These are phyloP conservation scores for Eptesicus fuscus DNA, from an alignment of 2,113 vertebrate species.

Conservation along the genomic window DNA sequence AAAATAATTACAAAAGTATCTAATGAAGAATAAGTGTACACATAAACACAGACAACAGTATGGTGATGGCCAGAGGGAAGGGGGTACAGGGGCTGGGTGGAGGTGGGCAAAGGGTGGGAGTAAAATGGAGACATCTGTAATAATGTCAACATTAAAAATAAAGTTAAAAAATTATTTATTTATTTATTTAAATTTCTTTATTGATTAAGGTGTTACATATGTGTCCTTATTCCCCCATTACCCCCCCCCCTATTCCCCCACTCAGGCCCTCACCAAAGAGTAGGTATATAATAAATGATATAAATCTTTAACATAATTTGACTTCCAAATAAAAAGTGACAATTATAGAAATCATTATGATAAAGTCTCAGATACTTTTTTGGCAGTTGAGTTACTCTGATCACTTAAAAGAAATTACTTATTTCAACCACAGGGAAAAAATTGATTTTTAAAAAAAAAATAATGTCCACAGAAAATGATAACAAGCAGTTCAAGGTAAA, in stretches of 20 bases:
- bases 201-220: too few species aligned
- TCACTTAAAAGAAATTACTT: neutral
- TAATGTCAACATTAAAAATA: neutral
- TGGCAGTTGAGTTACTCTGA: neutral
- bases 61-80: neutral
- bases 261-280: neutral
- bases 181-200: too few species aligned
- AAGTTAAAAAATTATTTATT: too few species aligned
- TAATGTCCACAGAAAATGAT: neutral
- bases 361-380: neutral
- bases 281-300: neutral
- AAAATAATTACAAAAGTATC: neutral
- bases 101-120: neutral
- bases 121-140: neutral
- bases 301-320: neutral
- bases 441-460: neutral
- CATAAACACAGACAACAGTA: neutral
- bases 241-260: too few species aligned
- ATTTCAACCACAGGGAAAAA: neutral
- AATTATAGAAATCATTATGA: neutral
- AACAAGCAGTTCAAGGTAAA: neutral
- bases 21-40: neutral
- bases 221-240: too few species aligned
- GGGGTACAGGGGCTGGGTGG: neutral
- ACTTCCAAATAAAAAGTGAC: neutral